Base-by-base conservation (phyloP, 2,113 vertebrate species). In the Campylorhamphus procurvoides region DNA sequence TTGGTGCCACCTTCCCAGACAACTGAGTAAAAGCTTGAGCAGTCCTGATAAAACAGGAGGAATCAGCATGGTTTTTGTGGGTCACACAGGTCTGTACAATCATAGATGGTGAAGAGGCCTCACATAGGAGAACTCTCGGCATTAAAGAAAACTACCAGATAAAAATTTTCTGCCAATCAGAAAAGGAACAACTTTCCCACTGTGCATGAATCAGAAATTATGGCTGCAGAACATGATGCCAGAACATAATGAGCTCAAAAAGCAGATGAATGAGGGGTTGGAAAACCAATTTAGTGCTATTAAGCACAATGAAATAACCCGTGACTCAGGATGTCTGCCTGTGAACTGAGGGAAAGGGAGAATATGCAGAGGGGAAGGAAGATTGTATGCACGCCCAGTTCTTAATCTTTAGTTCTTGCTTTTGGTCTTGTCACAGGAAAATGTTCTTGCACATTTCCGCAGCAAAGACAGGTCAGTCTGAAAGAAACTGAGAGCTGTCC, bases 161-260 rank as follows among this genome's bases (percentile, higher is more conserved):
- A 49, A 76, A 42, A 77, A 80, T n/a, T 76, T 83, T 28, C 37
- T 62, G 29, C 37, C 40, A 64, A 56, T 87, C 47, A 33, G 59
- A 49, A 92, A 73, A 31, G 59, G 42, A 92, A 42, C 44, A 85
- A 83, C 40, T 80, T 83, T 80, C 83, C 35, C 6, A 10, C 76
- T 53, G 44, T 69, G 72, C 53, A 49, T 77, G 84, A 88, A 84
- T 86, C 23, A 17, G 79, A 95, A 88, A 86, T 29, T 80, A 82
- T 0, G 2, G 75, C 67, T 90, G 67, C 22, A 35, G 76, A 88
- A 64, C 31, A 52, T 3, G 28, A 73, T 85, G 71, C 63, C 79
- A 83, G 86, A 86, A 72, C 28, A 58, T 76, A 91, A 91, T 59
- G 76, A 93, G 77, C 84, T 77, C 89, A 67, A 92, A 95, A 86